Conservation (phyloP, 2,113 vertebrate species). For the Psilopogon haemacephalus region DNA sequence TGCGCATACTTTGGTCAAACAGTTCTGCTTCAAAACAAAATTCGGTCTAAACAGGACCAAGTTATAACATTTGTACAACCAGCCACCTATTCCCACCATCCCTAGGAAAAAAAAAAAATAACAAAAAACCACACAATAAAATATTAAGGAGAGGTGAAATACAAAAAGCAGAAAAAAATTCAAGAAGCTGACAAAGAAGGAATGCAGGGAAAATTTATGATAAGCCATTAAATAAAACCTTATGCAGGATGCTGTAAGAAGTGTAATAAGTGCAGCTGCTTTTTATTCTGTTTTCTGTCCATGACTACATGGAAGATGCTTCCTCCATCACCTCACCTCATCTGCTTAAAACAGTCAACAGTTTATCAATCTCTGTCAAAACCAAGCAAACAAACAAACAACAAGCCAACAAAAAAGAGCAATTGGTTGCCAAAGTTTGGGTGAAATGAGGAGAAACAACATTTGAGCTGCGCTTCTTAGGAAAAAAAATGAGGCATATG, state of each 20-base stretch:
- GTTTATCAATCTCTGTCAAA: background rate
- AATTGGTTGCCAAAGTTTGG: background rate
- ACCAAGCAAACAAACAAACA: background rate
- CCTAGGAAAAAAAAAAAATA: background rate
- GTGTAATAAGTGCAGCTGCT: background rate
- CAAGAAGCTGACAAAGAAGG: background rate
- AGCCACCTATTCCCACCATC: background rate
- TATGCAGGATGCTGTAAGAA: background rate
- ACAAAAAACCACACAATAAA: too few relatives aligned
- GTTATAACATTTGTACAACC: background rate
- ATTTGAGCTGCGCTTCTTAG: background rate
- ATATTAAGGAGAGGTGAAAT: background rate
- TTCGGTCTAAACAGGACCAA: background rate
- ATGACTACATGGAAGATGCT: background rate
- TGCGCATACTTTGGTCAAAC: background rate
- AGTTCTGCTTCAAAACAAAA: background rate
- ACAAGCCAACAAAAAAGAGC: too few relatives aligned
- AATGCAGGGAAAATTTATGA: background rate
- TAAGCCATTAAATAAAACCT: background rate
- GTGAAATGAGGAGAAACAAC: background rate
- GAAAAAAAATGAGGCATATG: background rate
- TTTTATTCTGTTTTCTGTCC: background rate
- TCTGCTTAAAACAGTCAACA: background rate
- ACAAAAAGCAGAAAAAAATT: too few relatives aligned
- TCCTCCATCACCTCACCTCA: background rate